These are phyloP conservation scores for Mycetomoellerius zeteki DNA, from an alignment of 1,140 invertebrate species.

Conservation along the genomic window DNA sequence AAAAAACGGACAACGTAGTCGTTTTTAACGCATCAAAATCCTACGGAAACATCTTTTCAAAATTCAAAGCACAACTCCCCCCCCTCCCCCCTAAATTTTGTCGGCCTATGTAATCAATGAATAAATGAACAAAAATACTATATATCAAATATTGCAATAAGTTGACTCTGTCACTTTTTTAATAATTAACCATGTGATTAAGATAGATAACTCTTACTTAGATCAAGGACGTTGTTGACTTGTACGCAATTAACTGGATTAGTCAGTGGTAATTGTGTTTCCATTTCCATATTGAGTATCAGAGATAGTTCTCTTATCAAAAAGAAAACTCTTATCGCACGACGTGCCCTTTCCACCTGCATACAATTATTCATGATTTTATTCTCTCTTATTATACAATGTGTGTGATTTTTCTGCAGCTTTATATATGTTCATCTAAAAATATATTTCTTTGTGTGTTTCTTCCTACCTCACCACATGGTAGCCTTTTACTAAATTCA, in stretches of 20 bases:
- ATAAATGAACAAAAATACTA: conserved; percentile 13
- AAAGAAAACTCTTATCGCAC: conserved; percentile 98
- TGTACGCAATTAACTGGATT: conserved; percentile 96
- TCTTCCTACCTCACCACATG: conserved; percentile 95
- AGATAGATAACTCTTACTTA: conserved; percentile 90
- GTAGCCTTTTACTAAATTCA: conserved; percentile 96
- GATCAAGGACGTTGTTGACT: conserved; percentile 96
- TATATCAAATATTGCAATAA: neutral
- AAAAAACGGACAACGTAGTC: no score
- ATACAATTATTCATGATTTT: conserved; percentile 67
- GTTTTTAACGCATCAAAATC: no score
- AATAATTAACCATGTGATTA: conserved; percentile 4
- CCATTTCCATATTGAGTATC: conserved; percentile 93
- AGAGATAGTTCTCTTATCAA: conserved; percentile 95
- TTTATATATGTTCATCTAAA: conserved; percentile 21
- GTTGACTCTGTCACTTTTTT: neutral
- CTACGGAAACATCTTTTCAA: no score
- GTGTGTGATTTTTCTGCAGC: neutral
- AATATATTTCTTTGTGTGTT: neutral
- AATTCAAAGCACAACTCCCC: no score
- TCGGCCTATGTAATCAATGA: neutral
- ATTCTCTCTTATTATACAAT: conserved; percentile 47
- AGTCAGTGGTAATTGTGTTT: conserved; percentile 96
- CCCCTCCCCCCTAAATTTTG: no score
- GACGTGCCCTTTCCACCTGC: conserved; percentile 96